Conservation (phyloP, 1,140 invertebrate species). For the Drosophila arawakana region DNA sequence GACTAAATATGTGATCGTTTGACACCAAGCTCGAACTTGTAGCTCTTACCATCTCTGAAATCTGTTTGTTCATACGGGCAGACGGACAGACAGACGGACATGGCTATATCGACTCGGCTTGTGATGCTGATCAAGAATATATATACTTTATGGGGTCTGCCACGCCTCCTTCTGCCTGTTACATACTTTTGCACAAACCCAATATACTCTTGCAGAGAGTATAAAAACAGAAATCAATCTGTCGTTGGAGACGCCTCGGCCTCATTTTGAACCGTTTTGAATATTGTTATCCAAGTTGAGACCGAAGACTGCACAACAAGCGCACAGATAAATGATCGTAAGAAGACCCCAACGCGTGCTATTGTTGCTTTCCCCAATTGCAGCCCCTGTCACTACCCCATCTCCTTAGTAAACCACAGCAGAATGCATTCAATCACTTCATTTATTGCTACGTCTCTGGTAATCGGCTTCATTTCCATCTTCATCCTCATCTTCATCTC, state of each 20-base stretch:
- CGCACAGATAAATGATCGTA: conserved; percentile 29
- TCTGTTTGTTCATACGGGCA: too few relatives aligned
- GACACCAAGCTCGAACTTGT: too few relatives aligned
- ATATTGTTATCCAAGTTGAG: conserved; percentile 32
- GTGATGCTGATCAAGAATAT: too few relatives aligned
- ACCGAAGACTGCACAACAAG: conserved; percentile 3
- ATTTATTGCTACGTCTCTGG: conserved; percentile 63
- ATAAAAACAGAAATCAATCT: conserved; percentile 64
- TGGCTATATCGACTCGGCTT: too few relatives aligned
- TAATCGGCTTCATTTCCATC: conserved; percentile 21
- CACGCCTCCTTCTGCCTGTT: too few relatives aligned
- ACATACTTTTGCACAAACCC: too few relatives aligned
- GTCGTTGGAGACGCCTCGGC: conserved; percentile 33
- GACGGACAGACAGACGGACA: too few relatives aligned
- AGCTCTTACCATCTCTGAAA: too few relatives aligned
- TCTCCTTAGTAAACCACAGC: conserved; percentile 28
- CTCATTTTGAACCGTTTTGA: conserved; percentile 1
- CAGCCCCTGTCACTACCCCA: not conserved
- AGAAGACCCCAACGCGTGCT: conserved; percentile 64
- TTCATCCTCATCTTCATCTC: conserved; percentile 20
- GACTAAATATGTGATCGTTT: too few relatives aligned
- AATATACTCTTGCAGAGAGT: too few relatives aligned
- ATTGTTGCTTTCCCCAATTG: conserved; percentile 50
- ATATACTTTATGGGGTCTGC: too few relatives aligned
- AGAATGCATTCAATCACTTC: conserved; percentile 78